A percentile compares a stretch with the other conserved stretches of the same genome.
Conservation (phyloP, 2,888 invertebrate species). For the Balanococcus diminutus region DNA sequence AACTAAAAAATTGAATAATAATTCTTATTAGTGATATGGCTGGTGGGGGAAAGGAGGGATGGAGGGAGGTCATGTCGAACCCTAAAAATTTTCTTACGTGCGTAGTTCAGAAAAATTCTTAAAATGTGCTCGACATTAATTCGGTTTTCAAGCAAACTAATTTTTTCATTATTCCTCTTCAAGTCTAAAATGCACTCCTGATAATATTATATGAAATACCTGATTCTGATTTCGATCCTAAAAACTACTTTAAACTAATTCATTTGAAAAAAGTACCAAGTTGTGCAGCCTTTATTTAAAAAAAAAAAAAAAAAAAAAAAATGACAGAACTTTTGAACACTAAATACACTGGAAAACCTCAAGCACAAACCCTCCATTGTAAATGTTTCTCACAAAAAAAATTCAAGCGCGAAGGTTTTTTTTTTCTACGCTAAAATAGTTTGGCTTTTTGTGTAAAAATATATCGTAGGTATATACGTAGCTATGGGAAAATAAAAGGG, state of each 20-base stretch:
- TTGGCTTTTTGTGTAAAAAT: neutral
- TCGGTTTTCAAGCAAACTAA: too few relatives aligned
- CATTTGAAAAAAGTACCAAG: neutral
- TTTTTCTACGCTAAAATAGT: neutral
- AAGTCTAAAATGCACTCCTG: too few relatives aligned
- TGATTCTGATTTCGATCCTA: too few relatives aligned
- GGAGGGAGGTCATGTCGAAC: too few relatives aligned
- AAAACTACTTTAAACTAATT: neutral
- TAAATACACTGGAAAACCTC: conserved; percentile 7
- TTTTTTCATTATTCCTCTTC: too few relatives aligned
- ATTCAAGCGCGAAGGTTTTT: neutral
- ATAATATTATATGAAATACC: too few relatives aligned
- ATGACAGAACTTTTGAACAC: neutral
- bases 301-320: neutral
- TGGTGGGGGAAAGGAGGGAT: too few relatives aligned
- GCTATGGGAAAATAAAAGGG: conserved; percentile 24
- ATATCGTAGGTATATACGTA: neutral
- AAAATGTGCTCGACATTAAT: too few relatives aligned
- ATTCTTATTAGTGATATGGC: too few relatives aligned
- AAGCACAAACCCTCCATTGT: neutral
- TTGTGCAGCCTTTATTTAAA: neutral
- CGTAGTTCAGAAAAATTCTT: too few relatives aligned
- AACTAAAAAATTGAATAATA: too few relatives aligned
- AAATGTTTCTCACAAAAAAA: neutral
- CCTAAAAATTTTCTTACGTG: too few relatives aligned